phyloP scores from a whole-genome alignment of 2,797 vertebrate species.

The Okamejei kenojei region DNA sequence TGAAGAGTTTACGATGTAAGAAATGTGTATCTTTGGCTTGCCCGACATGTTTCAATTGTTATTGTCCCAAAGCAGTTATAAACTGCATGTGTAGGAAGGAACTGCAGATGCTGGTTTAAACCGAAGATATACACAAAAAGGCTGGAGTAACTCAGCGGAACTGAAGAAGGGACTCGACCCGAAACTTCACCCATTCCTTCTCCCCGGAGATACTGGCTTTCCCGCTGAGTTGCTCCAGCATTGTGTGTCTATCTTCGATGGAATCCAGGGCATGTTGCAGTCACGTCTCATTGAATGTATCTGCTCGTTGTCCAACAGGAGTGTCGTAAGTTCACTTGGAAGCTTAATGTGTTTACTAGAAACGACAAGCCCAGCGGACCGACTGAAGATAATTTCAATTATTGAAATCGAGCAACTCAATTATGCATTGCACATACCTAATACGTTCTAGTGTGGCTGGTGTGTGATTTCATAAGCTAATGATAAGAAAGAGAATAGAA shows the following conservation, averaged over 20 bases:
- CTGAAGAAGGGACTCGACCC: too few species aligned
- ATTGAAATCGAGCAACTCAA: neutral
- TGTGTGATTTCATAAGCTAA: neutral
- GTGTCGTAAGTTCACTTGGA: neutral
- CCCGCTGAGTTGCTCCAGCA: too few species aligned
- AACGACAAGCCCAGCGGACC: neutral
- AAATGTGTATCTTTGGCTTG: neutral
- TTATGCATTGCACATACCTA: neutral
- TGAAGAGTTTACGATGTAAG: neutral
- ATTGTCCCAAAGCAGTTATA: neutral
- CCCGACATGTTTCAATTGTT: neutral
- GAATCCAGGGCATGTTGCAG: neutral
- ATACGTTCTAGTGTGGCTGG: too few species aligned
- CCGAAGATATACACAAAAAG: too few species aligned
- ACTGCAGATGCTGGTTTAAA: too few species aligned
- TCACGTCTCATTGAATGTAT: neutral
- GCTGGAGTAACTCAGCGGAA: too few species aligned
- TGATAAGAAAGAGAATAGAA: neutral
- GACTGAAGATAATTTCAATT: neutral
- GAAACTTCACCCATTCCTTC: too few species aligned
- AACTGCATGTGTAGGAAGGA: neutral
- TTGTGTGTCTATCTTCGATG: neutral
- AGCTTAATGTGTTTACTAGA: neutral
- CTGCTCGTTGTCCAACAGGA: neutral
- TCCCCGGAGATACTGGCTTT: too few species aligned